Evolutionary conservation across 2,113 vertebrate genomes (phyloP).

Genomic region (Hipposideros armiger): DNA sequence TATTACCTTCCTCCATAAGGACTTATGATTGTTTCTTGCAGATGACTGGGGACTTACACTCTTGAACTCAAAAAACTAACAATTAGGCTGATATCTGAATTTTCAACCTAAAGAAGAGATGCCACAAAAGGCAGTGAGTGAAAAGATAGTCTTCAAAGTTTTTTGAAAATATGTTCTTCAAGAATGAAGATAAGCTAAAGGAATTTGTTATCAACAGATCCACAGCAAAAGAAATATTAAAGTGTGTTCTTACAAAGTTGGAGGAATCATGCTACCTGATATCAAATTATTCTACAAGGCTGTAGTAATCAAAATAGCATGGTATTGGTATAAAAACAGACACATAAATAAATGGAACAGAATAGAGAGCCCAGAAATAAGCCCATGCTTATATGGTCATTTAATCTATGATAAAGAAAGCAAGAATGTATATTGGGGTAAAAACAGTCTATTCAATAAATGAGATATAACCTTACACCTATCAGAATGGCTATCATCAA

Average conservation of each 20-base stretch:
- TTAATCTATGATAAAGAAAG: too few species aligned
- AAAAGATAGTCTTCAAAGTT: background rate
- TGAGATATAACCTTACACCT: too few species aligned
- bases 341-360: too few species aligned
- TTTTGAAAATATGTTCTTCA: background rate
- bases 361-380: too few species aligned
- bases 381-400: too few species aligned
- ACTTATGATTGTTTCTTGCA: background rate
- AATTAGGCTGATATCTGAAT: background rate
- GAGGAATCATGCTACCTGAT: too few species aligned
- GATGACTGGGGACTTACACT: background rate
- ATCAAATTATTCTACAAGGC: too few species aligned
- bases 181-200: background rate
- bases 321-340: too few species aligned
- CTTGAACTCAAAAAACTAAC: background rate
- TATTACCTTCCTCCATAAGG: background rate
- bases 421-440: too few species aligned
- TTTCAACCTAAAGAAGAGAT: background rate
- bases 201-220: background rate
- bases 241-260: background rate
- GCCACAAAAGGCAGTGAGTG: background rate
- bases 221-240: background rate
- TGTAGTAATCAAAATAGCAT: too few species aligned
- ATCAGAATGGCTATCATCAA: too few species aligned
- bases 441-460: too few species aligned